Base-by-base conservation (phyloP, 2,888 invertebrate species). In the Cistogaster globosa region DNA sequence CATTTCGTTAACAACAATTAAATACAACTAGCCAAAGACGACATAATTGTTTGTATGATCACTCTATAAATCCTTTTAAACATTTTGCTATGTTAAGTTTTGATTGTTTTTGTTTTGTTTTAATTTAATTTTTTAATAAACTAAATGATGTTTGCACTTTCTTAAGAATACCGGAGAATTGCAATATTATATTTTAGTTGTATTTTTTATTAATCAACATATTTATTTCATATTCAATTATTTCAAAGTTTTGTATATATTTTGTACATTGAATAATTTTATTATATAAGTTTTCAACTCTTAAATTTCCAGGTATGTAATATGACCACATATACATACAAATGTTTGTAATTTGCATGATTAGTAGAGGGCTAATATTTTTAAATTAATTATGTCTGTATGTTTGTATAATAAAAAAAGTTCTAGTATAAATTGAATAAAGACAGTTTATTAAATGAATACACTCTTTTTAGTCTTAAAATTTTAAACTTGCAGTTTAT, bases 11-110 rank as follows among this genome's bases (percentile, higher is more conserved):
- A 14, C 1, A 20, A 48, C 7, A 32, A 55, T 32, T 67, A 7
- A 67, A 38, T 36, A 72, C 55, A 76, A 68, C 20, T 76, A 84
- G 57, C 62, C 76, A 72, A 85, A 78, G 77, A 22, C 53, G 62
- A 67, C 65, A 18, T 42, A 42, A 38, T 57, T 74, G 45, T 58
- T 51, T 58, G 38, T 51, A 60, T 65, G 63, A 32, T 32, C 42
- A 60, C 53, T 51, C n/a, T 77, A 38, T 45, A 45, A 55, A 65
- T 51, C 36, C 20, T 42, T 16, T 38, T 16, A 22, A 22, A 62
- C 18, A 7, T 63, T 45, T 71, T 71, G 20, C 38, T 38, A 36
- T 22, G 57, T 76, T 69, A 68, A 69, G 55, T 53, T 69, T 79
- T 48, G 6, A 57, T 77, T 57, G 42, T 79, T 79, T 79, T 77